Percentiles rank a stretch among this genome's conserved stretches.
phyloP scores from a whole-genome alignment of 2,888 invertebrate species.

The Eulithis prunata region DNA sequence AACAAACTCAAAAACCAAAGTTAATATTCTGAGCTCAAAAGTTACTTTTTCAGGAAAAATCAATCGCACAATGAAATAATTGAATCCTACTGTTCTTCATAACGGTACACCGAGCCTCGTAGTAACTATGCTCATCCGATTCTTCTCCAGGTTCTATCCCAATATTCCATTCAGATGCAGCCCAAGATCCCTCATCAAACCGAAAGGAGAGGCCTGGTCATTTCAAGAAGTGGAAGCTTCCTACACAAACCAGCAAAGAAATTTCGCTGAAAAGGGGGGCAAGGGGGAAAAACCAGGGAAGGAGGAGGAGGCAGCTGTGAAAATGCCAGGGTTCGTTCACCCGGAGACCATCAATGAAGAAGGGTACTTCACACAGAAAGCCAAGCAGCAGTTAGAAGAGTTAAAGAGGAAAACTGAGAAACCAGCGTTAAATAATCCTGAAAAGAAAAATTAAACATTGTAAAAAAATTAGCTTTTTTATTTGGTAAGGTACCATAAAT shows the following conservation, averaged over 20 bases:
- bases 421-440: constrained; percentile 42
- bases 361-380: constrained; percentile 52
- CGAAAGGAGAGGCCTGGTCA: constrained; percentile 10
- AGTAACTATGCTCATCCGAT: constrained; percentile 22
- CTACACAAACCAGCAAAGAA: constrained; percentile 3
- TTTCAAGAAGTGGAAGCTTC: constrained; percentile 20
- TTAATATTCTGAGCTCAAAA: too few relatives aligned
- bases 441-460: constrained; percentile 43
- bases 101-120: background rate
- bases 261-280: constrained; percentile 17
- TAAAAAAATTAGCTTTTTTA: background rate
- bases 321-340: constrained; percentile 56
- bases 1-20: too few relatives aligned
- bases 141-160: constrained; percentile 22
- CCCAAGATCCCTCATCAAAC: constrained; percentile 20
- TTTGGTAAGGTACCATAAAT: background rate
- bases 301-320: constrained; percentile 21
- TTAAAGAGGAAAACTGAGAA: constrained; percentile 51
- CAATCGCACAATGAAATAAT: constrained; percentile 8
- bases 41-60: background rate
- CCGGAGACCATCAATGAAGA: constrained; percentile 52
- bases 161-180: constrained; percentile 25
- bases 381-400: constrained; percentile 52
- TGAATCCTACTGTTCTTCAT: background rate
- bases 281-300: constrained; percentile 35